Evolutionary conservation across 2,797 vertebrate species (phyloP).

Genomic region (Cryptoblepharus egeriae): DNA sequence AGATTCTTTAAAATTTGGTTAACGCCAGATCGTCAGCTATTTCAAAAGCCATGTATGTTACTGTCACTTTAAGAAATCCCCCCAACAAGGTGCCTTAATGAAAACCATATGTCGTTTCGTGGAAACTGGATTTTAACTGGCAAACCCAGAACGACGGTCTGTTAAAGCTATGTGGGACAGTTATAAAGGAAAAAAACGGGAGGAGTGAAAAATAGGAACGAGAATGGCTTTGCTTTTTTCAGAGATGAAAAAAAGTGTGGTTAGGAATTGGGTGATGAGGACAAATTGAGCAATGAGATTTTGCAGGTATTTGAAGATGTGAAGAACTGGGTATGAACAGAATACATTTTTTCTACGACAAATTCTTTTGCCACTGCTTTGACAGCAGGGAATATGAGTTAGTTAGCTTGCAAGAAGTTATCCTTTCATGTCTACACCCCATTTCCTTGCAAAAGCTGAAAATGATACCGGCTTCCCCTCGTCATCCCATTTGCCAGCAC

Average conservation of each 20-base stretch:
- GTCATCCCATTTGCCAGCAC: slow-evolving; percentile 48
- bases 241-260: background rate
- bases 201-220: slow-evolving; percentile 38
- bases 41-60: background rate
- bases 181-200: slow-evolving; percentile 10
- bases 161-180: slow-evolving; percentile 59
- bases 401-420: background rate
- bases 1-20: background rate
- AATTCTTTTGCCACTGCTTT: background rate
- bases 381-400: background rate
- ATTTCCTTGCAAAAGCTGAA: slow-evolving; percentile 17
- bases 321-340: background rate
- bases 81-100: slow-evolving; percentile 22
- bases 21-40: background rate
- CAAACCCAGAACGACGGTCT: slow-evolving; percentile 3
- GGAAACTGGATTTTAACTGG: slow-evolving; percentile 19
- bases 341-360: background rate
- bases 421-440: background rate
- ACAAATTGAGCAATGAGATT: background rate
- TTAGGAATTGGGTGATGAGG: slow-evolving; percentile 26
- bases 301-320: background rate
- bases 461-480: slow-evolving; percentile 30
- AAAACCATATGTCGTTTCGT: slow-evolving; percentile 37
- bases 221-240: slow-evolving; percentile 14
- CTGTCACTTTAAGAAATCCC: slow-evolving; percentile 4